Base-by-base conservation (phyloP, 1,140 invertebrate genomes). In the Druon quercuslanigerum region DNA sequence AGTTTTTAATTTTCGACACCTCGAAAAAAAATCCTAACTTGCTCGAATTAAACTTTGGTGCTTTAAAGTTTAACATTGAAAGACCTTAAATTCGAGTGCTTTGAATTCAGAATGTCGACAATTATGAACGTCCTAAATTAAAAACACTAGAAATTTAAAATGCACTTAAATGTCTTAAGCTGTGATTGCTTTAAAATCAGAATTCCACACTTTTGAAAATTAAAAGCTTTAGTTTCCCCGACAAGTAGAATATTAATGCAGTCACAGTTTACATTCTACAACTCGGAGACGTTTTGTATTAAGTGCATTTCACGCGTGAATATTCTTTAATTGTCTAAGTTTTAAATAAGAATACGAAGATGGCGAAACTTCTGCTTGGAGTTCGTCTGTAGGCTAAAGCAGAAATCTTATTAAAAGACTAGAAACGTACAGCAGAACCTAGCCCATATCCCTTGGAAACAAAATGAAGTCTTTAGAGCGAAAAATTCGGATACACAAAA, bases 241-340 rank as follows among this genome's bases (percentile, higher is more conserved):
- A 46, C 40, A 54, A 17, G 16, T 19, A 56, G 9, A 19, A 19
- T 56, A 20, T 54, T 40, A 66, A 16, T 33, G 25, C 40, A 33
- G 13, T 66, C 60, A 66, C 60, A 46, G 60, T 66, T 66, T 66
- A 66, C 11, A 66, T 40, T 66, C 60, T 66, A 66, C 25, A 66
- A n/a, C 33, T 66, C 60, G 60, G 60, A 40, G 60, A 66, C 60
- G 60, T 81, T 46, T 74, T 75, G 14, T 50, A 52, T 78, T 51
- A 71, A 75, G 56, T 73, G 60, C 57, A 52, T 75, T 60, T 46
- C 54, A 70, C 76, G 54, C 54, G 46, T 73, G 17, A 60, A 60
- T 4, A n/a, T 51, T 74, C 33, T 74, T 74, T 54, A 56, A 60
- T 50, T 75, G 66, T 50, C 50, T 57, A 66, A 66, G 25, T 66